These are phyloP conservation scores for Drosophila kohkoa DNA, from an alignment of 1,140 invertebrate species.

Conservation along the genomic window DNA sequence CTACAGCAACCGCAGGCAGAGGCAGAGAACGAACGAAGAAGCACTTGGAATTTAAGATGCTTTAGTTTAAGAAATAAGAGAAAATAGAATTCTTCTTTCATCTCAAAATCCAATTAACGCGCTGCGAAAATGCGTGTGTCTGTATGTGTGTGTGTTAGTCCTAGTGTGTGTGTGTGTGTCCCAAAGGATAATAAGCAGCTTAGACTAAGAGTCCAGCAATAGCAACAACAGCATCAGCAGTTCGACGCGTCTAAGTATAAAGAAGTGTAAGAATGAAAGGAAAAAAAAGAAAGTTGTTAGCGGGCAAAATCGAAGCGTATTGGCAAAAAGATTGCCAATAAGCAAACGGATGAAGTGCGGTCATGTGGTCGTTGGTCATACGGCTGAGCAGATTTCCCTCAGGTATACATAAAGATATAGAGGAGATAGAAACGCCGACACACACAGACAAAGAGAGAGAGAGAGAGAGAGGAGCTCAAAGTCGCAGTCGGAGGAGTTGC, in stretches of 20 bases:
- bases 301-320: conserved; percentile 57
- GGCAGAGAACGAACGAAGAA: not conserved
- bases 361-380: conserved; percentile 23
- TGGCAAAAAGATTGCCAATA: conserved; percentile 14
- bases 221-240: not conserved
- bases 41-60: conserved; percentile 32
- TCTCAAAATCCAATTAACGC: conserved; percentile 71
- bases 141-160: not conserved
- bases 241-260: conserved; percentile 40
- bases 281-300: conserved; percentile 67
- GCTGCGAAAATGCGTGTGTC: conserved; percentile 14
- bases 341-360: conserved; percentile 12
- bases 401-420: conserved; percentile 44
- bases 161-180: conserved; percentile 11
- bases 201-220: conserved; percentile 49
- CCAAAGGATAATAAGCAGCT: conserved; percentile 78
- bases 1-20: too few species aligned
- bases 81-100: conserved; percentile 18
- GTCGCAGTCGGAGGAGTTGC: not conserved
- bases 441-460: too few species aligned
- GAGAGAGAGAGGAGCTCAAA: too few species aligned
- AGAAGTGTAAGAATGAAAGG: conserved; percentile 38
- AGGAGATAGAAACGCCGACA: too few species aligned
- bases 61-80: conserved; percentile 20
- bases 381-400: conserved; percentile 67